A percentile compares a stretch with the other conserved stretches of the same genome.
These are phyloP conservation scores for Microtus obscurus DNA, from an alignment of 2,797 vertebrate genomes.

Conservation along the genomic window DNA sequence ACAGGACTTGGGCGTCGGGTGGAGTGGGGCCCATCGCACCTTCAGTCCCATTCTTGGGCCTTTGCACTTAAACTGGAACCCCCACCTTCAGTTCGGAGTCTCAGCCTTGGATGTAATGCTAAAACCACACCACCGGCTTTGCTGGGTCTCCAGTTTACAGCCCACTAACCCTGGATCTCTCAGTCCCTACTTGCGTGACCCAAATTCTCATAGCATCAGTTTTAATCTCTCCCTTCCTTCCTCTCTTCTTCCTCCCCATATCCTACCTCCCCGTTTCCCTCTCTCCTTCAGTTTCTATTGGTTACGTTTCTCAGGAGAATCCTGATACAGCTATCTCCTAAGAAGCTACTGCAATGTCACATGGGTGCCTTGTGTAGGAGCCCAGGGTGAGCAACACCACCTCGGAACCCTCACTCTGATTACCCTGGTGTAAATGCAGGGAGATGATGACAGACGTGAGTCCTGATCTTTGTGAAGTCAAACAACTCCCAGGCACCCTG, in stretches of 20 bases:
- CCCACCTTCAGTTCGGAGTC: background rate
- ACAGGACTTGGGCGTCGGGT: background rate
- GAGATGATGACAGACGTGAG: slow-evolving; percentile 7
- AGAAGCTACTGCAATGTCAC: slow-evolving; percentile 6
- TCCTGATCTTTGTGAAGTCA: slow-evolving; percentile 49
- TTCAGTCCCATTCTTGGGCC: background rate
- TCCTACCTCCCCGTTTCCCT: too few relatives aligned
- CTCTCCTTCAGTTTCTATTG: background rate
- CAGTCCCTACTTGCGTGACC: background rate
- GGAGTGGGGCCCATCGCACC: background rate
- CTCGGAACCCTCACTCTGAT: slow-evolving; percentile 8
- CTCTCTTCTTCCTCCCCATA: background rate
- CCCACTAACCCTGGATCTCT: background rate
- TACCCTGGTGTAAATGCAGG: background rate
- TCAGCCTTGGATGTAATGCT: background rate
- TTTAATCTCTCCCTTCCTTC: background rate
- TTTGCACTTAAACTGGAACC: background rate
- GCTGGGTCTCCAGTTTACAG: background rate
- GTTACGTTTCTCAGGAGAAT: background rate
- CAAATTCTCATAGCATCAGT: background rate
- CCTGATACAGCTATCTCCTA: background rate
- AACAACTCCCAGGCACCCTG: slow-evolving; percentile 31
- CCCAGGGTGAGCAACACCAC: background rate
- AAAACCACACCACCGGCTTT: background rate
- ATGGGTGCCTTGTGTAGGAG: slow-evolving; percentile 4